Evolutionary conservation across 2,113 vertebrate genomes (phyloP).

Genomic region (Pterocles burchelli): DNA sequence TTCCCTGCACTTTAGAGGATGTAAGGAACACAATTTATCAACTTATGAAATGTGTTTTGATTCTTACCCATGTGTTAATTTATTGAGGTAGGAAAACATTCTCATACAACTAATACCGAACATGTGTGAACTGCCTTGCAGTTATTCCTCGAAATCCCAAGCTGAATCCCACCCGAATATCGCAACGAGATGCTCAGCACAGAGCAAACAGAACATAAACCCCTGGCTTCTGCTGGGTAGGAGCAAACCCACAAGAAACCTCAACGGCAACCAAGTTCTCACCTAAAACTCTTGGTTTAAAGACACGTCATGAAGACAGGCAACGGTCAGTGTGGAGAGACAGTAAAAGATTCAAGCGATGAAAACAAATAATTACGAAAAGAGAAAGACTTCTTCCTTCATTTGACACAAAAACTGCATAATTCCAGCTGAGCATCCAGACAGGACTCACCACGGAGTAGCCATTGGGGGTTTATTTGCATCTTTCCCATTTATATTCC

Average conservation of each 20-base stretch:
- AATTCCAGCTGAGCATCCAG: too few species aligned
- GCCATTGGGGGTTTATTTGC: background rate
- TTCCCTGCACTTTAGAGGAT: background rate
- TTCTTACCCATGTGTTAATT: background rate
- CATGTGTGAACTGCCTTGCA: too few species aligned
- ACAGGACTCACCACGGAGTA: too few species aligned
- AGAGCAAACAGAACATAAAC: background rate
- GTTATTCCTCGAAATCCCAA: fast-evolving
- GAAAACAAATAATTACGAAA: background rate
- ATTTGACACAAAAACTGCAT: background rate
- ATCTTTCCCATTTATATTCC: background rate
- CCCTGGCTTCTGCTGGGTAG: background rate
- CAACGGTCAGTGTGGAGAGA: background rate
- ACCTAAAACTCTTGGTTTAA: background rate
- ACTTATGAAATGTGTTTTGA: background rate
- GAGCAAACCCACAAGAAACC: background rate
- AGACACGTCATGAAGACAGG: too few species aligned
- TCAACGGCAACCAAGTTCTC: fast-evolving
- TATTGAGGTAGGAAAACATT: background rate
- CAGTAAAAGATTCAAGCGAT: fast-evolving
- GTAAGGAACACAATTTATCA: background rate
- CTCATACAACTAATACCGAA: too few species aligned
- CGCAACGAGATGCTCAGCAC: fast-evolving
- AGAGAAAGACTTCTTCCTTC: background rate
- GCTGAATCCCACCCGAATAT: too few species aligned